Evolutionary conservation across 2,888 invertebrate species (phyloP).

Genomic region (Spisula solida): DNA sequence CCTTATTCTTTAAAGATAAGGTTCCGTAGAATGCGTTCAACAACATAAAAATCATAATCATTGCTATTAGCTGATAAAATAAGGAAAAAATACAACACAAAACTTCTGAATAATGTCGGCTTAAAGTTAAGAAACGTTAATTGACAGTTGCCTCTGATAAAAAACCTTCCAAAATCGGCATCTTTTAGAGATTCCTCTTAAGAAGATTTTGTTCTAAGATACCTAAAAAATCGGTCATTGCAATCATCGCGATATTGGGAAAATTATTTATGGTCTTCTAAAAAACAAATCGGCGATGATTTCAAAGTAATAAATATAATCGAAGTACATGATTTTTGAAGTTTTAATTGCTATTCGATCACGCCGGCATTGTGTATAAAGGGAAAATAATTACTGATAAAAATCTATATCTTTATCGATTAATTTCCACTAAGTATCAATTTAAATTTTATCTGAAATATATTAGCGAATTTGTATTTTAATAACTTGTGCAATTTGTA

Average conservation of each 20-base stretch:
- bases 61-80: too few relatives aligned
- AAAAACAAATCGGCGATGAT: conserved; percentile 48
- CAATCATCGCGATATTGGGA: conserved; percentile 23
- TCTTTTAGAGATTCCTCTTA: conserved; percentile 12
- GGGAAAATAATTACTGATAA: background rate
- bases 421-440: background rate
- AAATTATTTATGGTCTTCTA: conserved; percentile 33
- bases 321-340: conserved; percentile 45
- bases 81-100: background rate
- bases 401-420: background rate
- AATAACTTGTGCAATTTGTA: conserved; percentile 9
- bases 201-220: conserved; percentile 9
- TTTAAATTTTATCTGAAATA: background rate
- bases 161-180: background rate
- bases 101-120: background rate
- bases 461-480: background rate
- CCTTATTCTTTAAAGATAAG: too few relatives aligned
- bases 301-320: conserved; percentile 49
- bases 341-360: conserved; percentile 34
- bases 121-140: background rate
- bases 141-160: background rate
- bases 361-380: conserved; percentile 16
- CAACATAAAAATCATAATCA: too few relatives aligned
- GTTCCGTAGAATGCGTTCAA: too few relatives aligned
- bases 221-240: conserved; percentile 10